Percentiles rank a stretch among this genome's conserved stretches.
Conservation (phyloP, 2,797 vertebrate genomes). For the Micrastur ruficollis region DNA sequence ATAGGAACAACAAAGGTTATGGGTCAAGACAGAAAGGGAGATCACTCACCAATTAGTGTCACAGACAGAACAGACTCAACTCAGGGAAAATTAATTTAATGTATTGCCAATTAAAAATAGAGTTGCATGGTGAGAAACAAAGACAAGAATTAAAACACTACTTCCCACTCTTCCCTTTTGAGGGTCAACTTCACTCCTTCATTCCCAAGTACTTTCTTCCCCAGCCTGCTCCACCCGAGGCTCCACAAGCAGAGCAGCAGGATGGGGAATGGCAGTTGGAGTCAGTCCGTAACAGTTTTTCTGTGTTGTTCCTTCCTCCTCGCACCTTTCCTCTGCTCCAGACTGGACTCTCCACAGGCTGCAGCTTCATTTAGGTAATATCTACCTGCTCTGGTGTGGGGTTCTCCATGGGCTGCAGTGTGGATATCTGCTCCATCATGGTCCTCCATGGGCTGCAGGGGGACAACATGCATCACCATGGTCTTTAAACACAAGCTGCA, state of each 20-base stretch:
- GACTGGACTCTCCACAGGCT: background rate
- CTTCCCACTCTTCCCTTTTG: accelerated
- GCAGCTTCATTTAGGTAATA: background rate
- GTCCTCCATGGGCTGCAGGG: background rate
- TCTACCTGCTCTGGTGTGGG: background rate
- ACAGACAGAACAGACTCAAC: background rate
- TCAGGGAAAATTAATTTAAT: background rate
- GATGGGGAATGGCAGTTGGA: background rate
- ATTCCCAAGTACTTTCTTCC: background rate
- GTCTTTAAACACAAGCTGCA: background rate
- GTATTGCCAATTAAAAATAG: background rate
- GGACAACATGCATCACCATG: no score
- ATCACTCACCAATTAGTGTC: background rate
- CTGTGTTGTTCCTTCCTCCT: background rate
- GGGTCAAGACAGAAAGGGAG: background rate
- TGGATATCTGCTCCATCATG: background rate
- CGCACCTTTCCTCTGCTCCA: background rate
- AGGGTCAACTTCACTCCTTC: background rate
- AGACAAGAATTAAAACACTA: background rate
- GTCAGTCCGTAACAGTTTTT: background rate
- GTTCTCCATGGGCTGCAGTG: background rate
- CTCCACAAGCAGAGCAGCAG: accelerated
- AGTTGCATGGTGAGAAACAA: background rate
- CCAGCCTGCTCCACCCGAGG: background rate
- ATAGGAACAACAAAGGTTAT: background rate